Conservation (phyloP, 2,888 invertebrate genomes). For the Ryuthela nishihirai region DNA sequence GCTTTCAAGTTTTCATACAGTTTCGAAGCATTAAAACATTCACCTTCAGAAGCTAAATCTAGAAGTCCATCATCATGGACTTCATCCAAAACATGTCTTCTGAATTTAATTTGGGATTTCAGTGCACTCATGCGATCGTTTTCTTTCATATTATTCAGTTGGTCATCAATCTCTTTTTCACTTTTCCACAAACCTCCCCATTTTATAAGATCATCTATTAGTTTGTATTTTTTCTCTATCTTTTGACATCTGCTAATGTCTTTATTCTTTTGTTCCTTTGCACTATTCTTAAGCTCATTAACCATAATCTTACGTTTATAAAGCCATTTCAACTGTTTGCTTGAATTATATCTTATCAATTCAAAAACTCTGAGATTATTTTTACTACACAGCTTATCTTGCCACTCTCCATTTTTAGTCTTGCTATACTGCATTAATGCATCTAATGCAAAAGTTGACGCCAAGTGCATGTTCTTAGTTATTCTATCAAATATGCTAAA, state of each 20-base stretch:
- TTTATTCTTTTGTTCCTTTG: not conserved
- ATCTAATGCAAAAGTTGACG: slow-evolving; percentile 21
- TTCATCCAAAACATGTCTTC: slow-evolving; percentile 26
- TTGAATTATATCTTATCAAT: slow-evolving; percentile 16
- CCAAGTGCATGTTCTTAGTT: slow-evolving; percentile 24
- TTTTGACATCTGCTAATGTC: slow-evolving; percentile 7
- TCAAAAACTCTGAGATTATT: slow-evolving; percentile 20
- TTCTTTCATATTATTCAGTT: slow-evolving; percentile 28
- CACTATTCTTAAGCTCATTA: slow-evolving; percentile 1
- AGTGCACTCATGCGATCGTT: slow-evolving; percentile 19
- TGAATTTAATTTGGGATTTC: slow-evolving; percentile 28
- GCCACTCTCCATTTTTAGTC: slow-evolving; percentile 26
- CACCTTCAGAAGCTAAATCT: slow-evolving; percentile 32
- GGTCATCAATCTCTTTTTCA: slow-evolving; percentile 30
- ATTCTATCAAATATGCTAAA: slow-evolving; percentile 26
- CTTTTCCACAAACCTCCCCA: slow-evolving; percentile 35
- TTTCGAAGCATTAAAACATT: slow-evolving; percentile 23
- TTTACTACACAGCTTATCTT: slow-evolving; percentile 24
- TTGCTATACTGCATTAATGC: slow-evolving; percentile 20
- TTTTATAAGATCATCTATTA: slow-evolving; percentile 33
- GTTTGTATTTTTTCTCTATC: slow-evolving; percentile 31
- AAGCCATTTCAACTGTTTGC: slow-evolving; percentile 13
- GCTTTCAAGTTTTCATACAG: slow-evolving; percentile 23
- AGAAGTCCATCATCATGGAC: slow-evolving; percentile 23
- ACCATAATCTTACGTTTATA: slow-evolving; percentile 24